These are phyloP conservation scores for Cyphomyrmex costatus DNA, from an alignment of 1,140 invertebrate species.

Conservation along the genomic window DNA sequence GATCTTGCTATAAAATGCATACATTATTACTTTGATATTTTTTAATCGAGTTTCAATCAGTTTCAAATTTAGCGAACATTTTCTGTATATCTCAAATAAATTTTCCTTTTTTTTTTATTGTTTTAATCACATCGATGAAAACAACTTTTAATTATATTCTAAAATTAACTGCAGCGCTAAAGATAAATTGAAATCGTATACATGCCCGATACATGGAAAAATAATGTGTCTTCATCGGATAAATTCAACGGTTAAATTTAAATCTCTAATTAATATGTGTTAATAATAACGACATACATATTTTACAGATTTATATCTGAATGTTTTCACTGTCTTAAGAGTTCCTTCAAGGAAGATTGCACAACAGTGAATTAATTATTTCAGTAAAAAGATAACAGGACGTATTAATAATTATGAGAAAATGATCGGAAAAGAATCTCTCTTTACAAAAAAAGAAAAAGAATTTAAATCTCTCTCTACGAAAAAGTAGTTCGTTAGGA, in stretches of 20 bases:
- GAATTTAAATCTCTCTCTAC: not conserved
- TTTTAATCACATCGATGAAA: not conserved
- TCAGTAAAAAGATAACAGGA: not conserved
- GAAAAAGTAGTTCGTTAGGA: not conserved
- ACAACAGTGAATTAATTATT: slow-evolving; percentile 26
- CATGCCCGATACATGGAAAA: not conserved
- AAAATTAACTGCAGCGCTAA: not conserved
- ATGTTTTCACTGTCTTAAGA: slow-evolving; percentile 1
- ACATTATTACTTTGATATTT: slow-evolving; percentile 6
- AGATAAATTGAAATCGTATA: not conserved
- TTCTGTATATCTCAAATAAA: not conserved
- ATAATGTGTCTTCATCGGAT: not conserved
- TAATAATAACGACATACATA: slow-evolving; percentile 28
- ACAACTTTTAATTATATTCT: slow-evolving; percentile 4
- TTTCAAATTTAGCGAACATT: not conserved
- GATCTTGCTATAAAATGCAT: not conserved
- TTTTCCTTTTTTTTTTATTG: not conserved
- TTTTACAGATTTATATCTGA: slow-evolving; percentile 37
- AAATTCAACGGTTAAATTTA: not conserved
- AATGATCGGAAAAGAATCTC: not conserved
- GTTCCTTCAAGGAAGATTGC: not conserved
- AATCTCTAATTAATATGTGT: slow-evolving; percentile 33
- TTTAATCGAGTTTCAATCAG: not conserved
- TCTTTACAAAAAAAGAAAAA: not conserved
- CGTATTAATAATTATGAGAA: slow-evolving; percentile 1